These are phyloP conservation scores for Platypus cylindrus DNA, from an alignment of 2,888 invertebrate species.

Conservation along the genomic window DNA sequence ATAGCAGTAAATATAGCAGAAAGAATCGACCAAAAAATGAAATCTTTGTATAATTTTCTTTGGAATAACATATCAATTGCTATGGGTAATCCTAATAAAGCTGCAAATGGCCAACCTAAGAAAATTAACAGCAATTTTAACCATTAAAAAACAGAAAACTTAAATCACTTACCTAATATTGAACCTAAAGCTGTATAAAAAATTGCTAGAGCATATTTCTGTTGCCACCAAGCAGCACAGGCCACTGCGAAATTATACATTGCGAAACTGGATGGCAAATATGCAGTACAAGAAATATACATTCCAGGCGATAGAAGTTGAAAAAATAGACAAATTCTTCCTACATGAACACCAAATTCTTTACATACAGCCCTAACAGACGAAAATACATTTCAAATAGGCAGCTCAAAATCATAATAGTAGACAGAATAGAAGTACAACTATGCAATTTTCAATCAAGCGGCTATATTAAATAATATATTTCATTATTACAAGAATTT, in stretches of 20 bases:
- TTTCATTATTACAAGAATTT: too few species aligned
- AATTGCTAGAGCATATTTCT: conserved; percentile 66
- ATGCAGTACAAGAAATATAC: conserved; percentile 77
- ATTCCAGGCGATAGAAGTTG: conserved; percentile 79
- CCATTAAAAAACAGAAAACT: conserved; percentile 1
- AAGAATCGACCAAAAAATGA: conserved; percentile 64
- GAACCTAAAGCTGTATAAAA: conserved; percentile 74
- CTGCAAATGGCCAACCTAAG: conserved; percentile 96
- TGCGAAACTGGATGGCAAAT: conserved; percentile 91
- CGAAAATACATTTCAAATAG: conserved; percentile 2
- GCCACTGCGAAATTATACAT: conserved; percentile 76
- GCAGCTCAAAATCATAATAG: too few species aligned
- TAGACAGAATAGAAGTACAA: too few species aligned
- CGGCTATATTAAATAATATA: too few species aligned
- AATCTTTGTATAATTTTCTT: conserved; percentile 51
- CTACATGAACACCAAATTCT: conserved; percentile 82
- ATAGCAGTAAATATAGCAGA: conserved; percentile 58
- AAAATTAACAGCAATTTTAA: conserved; percentile 1
- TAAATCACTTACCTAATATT: conserved; percentile 40
- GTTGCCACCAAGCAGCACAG: conserved; percentile 81
- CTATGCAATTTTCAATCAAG: too few species aligned
- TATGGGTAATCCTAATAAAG: conserved; percentile 78
- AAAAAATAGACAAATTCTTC: conserved; percentile 67
- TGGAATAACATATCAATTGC: conserved; percentile 71
- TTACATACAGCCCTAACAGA: conserved; percentile 67